phyloP scores from a whole-genome alignment of 2,888 invertebrate species.

The Hecatera dysodea region DNA sequence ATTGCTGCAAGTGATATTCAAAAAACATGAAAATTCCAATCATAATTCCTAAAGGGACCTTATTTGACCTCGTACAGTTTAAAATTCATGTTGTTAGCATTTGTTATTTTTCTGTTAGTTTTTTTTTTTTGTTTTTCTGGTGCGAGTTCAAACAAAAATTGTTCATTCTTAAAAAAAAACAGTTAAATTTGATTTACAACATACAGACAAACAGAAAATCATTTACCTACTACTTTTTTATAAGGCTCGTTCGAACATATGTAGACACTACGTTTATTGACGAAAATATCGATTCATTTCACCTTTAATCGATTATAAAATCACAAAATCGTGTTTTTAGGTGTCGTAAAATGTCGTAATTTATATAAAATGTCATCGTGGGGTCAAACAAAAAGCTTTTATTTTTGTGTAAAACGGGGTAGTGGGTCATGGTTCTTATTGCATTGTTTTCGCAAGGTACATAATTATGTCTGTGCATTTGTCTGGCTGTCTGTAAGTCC shows the following conservation, averaged over 20 bases:
- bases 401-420: slow-evolving; percentile 29
- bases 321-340: slow-evolving; percentile 29
- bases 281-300: slow-evolving; percentile 9
- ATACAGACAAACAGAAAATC: not conserved
- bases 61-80: no score
- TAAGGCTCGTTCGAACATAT: no score
- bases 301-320: slow-evolving; percentile 48
- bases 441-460: slow-evolving; percentile 35
- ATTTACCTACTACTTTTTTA: not conserved
- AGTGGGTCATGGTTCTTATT: slow-evolving; percentile 55
- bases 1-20: no score
- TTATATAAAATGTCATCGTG: slow-evolving; percentile 54
- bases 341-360: slow-evolving; percentile 49
- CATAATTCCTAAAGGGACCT: no score
- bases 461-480: slow-evolving; percentile 36
- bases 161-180: no score
- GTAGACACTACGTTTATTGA: not conserved
- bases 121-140: no score
- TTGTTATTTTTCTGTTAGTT: no score
- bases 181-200: not conserved
- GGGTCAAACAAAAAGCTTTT: slow-evolving; percentile 30
- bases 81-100: no score
- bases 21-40: no score
- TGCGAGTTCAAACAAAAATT: no score
- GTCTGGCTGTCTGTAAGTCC: slow-evolving; percentile 11